A percentile compares a stretch with the other conserved stretches of the same genome.
These are phyloP conservation scores for Rhodeus uyekii DNA, from an alignment of 2,797 vertebrate species.

Conservation along the genomic window DNA sequence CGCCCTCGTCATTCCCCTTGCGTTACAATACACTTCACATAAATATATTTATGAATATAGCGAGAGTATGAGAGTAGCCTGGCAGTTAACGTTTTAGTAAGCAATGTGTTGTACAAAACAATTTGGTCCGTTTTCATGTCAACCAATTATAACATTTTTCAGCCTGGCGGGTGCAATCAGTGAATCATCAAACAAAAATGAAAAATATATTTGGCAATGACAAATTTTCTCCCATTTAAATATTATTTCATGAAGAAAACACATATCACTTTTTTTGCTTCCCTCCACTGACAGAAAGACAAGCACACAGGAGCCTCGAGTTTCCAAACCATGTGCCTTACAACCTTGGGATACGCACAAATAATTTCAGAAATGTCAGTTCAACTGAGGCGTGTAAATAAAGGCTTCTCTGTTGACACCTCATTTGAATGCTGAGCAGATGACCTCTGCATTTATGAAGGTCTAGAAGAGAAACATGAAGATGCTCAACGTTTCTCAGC, in stretches of 20 bases:
- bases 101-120: neutral
- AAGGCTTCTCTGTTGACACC: conserved; percentile 67
- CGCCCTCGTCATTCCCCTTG: too few relatives aligned
- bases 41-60: too few relatives aligned
- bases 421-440: conserved; percentile 71
- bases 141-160: neutral
- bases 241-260: neutral
- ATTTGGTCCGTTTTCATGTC: neutral
- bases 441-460: conserved; percentile 65
- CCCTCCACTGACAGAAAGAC: neutral
- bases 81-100: neutral
- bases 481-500: conserved; percentile 36
- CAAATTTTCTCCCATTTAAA: neutral
- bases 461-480: conserved; percentile 60
- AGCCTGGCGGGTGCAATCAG: neutral
- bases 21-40: too few relatives aligned
- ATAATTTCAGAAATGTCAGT: conserved; percentile 65
- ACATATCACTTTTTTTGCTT: neutral
- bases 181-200: neutral
- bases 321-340: conserved; percentile 50
- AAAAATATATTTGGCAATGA: neutral
- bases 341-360: conserved; percentile 55
- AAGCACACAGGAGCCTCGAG: neutral
- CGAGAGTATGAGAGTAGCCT: too few relatives aligned
- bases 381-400: conserved; percentile 72